Conservation (phyloP, 2,888 invertebrate genomes). For the Diarsia dahlii region DNA sequence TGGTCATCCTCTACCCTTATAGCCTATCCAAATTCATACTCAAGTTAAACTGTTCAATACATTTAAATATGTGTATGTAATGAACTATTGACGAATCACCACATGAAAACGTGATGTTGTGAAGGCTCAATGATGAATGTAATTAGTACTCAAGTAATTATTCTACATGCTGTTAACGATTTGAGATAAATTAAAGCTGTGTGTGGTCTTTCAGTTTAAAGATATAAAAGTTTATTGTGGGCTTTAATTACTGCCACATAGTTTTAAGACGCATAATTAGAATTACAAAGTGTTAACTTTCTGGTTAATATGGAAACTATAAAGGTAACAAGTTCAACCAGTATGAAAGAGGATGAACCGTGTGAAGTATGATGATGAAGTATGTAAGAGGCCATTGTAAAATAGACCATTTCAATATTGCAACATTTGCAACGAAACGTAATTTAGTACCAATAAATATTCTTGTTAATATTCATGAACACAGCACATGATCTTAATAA, state of each 20-base stretch:
- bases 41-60: background rate
- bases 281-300: slow-evolving; percentile 1
- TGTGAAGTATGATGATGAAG: background rate
- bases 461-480: background rate
- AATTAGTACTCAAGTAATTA: slow-evolving; percentile 31
- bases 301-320: background rate
- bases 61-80: slow-evolving; percentile 21
- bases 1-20: background rate
- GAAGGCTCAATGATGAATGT: slow-evolving; percentile 21
- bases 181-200: background rate
- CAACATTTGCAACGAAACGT: too few species aligned
- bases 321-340: background rate
- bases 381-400: background rate
- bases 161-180: slow-evolving; percentile 27
- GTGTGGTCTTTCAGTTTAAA: slow-evolving; percentile 39
- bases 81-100: slow-evolving; percentile 7
- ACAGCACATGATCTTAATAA: background rate
- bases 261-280: background rate
- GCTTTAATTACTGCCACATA: background rate
- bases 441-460: slow-evolving; percentile 13
- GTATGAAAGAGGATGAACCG: background rate
- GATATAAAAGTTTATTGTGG: background rate
- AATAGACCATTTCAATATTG: background rate
- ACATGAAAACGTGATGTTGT: slow-evolving; percentile 34
- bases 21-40: background rate